Evolutionary conservation across 2,113 vertebrate species (phyloP), one percentile per base, ranked within the genome.

Genomic region (Casuarius casuarius): DNA sequence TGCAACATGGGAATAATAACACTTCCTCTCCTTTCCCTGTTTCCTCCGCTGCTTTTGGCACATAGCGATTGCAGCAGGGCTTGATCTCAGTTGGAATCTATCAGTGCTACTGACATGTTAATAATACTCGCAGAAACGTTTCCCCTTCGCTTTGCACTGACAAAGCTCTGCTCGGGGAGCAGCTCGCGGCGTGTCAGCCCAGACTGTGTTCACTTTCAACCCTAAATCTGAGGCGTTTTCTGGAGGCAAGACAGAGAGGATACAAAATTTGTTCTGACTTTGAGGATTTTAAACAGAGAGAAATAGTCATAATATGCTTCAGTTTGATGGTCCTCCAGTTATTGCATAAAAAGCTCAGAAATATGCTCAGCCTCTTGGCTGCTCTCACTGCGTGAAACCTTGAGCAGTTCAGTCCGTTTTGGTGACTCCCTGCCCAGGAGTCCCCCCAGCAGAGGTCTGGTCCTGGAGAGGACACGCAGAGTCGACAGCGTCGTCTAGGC

Each of bases 51-150:
- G 92, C 79, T 96, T 93, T 95, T 97, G 97, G 96, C 96, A 94
- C 94, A 59, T 4, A 8, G 71, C 82, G 95, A 90, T 95, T 91
- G 67, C 67, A 70, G 85, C 89, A 94, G 61, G 87, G 89, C 91
- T 95, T 95, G 97, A 96, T 97, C 96, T 95, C 94, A 91, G 96
- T 94, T 97, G 96, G 95, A 97, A 95, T 94, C 95, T 97, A 95
- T 97, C 96, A 95, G 94, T 97, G 95, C 95, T 97, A 95, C 89
- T 97, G 95, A 95, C 96, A 97, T 96, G 94, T 96, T 97, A 97
- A 96, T 97, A 96, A 97, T 95, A 96, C 97, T 90, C 94, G 96
- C 80, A 92, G 87, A 96, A 96, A 94, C 12, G 94, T 95, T 97
- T 97, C 96, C 96, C 96, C 84, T 94, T 92, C 85, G 59, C 84